Evolutionary conservation across 2,888 invertebrate species (phyloP), one percentile per base, ranked within the genome.

Genomic region (Tipula unca): DNA sequence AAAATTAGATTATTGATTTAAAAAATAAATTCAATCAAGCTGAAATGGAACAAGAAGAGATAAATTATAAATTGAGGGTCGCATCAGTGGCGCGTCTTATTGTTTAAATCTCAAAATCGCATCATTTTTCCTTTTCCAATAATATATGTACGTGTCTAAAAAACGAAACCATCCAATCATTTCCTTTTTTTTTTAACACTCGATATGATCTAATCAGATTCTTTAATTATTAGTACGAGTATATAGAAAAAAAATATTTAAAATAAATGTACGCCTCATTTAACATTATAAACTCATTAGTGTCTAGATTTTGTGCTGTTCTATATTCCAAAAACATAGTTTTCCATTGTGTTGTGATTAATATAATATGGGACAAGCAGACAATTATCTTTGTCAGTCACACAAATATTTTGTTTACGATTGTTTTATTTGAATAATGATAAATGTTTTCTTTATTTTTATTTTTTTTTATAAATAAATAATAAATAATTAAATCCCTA

Each of bases 1-100:
- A 54, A 48, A 69, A 69, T 69, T 69, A 69, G 25, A 69, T 69
- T 69, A 69, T 69, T 69, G 69, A 69, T 69, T 69, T 69, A n/a
- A n/a, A n/a, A 48, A 48, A 48, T n/a, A 69, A 69, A 69, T 69
- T 69, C 20, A 69, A 69, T 69, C 69, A 69, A 25, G 25, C 5
- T 25, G 48, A 54, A 54, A 17, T 54, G 48, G 48, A 54, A 54
- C 48, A n/a, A 54, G 25, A n/a, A 17, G 25, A 69, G 69, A 69
- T 69, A 69, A 69, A 69, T 25, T 69, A 69, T 69, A 69, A 25
- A 25, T 69, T 25, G 69, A 25, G 69, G 69, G 69, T 69, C 69
- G 69, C 10, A 25, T 14, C 69, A 69, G 10, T 69, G 69, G 69
- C 25, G 3, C 25, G 25, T 69, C 10, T 6, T 48, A 10, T 39